Evolutionary conservation across 2,797 vertebrate species (phyloP).

Genomic region (Tokudaia tokunoshimensis): DNA sequence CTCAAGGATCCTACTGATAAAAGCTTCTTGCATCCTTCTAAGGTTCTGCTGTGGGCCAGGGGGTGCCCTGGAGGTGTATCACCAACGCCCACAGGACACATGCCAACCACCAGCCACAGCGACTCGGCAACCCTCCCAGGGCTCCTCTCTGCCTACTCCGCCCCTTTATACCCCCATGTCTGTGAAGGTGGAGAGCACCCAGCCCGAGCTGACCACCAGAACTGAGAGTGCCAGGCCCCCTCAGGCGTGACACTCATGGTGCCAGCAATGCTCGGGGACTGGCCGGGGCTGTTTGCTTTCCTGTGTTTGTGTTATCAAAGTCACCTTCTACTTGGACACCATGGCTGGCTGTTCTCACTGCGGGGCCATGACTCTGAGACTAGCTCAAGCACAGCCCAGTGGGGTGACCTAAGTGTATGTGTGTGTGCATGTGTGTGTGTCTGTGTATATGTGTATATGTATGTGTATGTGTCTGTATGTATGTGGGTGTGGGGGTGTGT

Average conservation of each 20-base stretch:
- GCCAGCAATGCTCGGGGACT: neutral
- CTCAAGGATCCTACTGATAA: neutral
- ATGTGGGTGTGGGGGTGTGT: too few species aligned
- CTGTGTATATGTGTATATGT: fast-evolving
- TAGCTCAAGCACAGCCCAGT: neutral
- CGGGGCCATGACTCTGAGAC: neutral
- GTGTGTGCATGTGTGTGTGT: fast-evolving
- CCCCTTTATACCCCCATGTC: neutral
- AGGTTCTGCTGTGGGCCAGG: neutral
- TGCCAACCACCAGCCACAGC: neutral
- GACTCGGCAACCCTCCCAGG: neutral
- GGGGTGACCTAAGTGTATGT: neutral
- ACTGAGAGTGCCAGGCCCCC: neutral
- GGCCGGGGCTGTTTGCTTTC: fast-evolving
- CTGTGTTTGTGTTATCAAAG: slow-evolving; percentile 7
- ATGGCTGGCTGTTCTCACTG: neutral
- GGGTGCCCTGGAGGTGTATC: neutral
- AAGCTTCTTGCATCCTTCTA: neutral
- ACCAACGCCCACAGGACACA: neutral
- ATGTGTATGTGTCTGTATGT: too few species aligned
- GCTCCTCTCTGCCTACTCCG: too few species aligned
- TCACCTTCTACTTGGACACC: neutral
- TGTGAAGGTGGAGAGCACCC: neutral
- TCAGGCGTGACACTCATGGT: fast-evolving
- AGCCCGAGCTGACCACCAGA: neutral